Percentiles rank a stretch among this genome's conserved stretches.
phyloP scores from a whole-genome alignment of 2,797 vertebrate genomes.

The Pygocentrus nattereri region DNA sequence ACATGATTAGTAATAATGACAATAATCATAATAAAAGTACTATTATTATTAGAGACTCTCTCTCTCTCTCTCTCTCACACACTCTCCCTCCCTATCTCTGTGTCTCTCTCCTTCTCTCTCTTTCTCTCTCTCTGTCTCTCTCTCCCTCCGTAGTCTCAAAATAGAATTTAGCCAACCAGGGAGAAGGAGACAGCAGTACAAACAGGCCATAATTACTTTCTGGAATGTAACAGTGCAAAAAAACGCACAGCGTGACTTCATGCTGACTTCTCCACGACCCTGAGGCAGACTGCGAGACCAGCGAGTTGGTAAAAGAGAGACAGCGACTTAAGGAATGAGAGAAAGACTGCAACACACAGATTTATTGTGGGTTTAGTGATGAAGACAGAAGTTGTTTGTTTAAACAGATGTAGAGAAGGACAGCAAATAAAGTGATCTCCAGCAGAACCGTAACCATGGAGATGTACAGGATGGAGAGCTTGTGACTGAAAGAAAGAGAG shows the following conservation, averaged over 20 bases:
- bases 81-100: too few species aligned
- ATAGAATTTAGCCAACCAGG: background rate
- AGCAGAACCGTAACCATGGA: slow-evolving; percentile 40
- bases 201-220: slow-evolving; percentile 18
- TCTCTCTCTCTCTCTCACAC: too few species aligned
- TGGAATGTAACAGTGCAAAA: slow-evolving; percentile 14
- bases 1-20: too few species aligned
- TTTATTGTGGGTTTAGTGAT: background rate
- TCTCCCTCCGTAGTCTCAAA: background rate
- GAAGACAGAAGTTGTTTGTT: background rate
- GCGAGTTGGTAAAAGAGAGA: slow-evolving; percentile 1
- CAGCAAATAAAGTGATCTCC: slow-evolving; percentile 8
- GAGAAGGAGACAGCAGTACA: background rate
- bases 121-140: background rate
- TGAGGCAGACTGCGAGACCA: background rate
- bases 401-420: slow-evolving; percentile 21
- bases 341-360: background rate
- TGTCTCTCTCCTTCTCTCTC: too few species aligned
- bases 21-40: too few species aligned
- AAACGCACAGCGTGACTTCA: slow-evolving; percentile 12
- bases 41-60: too few species aligned
- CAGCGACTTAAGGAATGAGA: background rate
- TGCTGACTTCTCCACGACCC: background rate
- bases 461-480: slow-evolving; percentile 14
- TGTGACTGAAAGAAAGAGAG: slow-evolving; percentile 16